Evolutionary conservation across 2,797 vertebrate species (phyloP).

Genomic region (Mycteria americana): DNA sequence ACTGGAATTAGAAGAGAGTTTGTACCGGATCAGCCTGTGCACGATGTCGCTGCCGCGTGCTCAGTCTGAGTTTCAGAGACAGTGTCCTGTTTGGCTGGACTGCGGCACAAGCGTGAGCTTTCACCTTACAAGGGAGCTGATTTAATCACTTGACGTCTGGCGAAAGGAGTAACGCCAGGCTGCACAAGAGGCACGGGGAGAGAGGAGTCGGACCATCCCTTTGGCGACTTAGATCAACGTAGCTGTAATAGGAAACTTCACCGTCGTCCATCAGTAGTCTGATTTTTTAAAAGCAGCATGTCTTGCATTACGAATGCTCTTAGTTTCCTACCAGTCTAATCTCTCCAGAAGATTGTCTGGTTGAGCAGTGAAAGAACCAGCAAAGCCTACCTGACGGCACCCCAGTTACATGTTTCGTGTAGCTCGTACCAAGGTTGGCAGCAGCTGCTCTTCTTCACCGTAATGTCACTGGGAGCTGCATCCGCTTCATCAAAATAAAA

Average conservation of each 20-base stretch:
- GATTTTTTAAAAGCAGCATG: background rate
- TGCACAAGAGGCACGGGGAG: background rate
- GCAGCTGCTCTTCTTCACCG: background rate
- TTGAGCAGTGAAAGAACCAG: background rate
- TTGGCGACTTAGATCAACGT: background rate
- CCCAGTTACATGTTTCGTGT: background rate
- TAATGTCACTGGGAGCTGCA: background rate
- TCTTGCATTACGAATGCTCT: background rate
- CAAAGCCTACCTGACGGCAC: background rate
- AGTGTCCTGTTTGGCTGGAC: background rate
- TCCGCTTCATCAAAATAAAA: background rate
- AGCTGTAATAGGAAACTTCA: background rate
- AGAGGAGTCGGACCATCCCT: background rate
- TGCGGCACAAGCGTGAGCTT: background rate
- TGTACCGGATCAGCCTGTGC: background rate
- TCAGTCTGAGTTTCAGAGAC: background rate
- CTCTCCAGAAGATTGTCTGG: background rate
- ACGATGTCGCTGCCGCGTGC: fast-evolving
- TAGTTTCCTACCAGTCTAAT: background rate
- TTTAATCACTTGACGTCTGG: background rate
- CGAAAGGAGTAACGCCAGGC: background rate
- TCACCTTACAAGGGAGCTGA: too few species aligned
- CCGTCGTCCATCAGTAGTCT: background rate
- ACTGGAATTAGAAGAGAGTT: background rate
- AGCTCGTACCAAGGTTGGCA: background rate